Evolutionary conservation across 2,888 invertebrate genomes (phyloP), one percentile per base, ranked within the genome.

Genomic region (Lottia gigantea): DNA sequence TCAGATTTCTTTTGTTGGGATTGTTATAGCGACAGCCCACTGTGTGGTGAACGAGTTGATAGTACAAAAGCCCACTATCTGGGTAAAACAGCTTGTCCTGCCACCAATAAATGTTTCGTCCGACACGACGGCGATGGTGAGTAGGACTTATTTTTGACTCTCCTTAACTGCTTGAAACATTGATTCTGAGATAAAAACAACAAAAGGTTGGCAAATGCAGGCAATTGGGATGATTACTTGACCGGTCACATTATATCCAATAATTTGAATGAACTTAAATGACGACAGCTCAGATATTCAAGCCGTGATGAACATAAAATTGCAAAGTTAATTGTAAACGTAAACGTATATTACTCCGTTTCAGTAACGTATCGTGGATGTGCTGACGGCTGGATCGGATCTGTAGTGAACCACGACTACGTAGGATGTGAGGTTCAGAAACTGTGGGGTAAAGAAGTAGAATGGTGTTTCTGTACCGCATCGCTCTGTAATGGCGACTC

Each of bases 311-410:
- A n/a, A n/a, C n/a, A n/a, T n/a, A n/a, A n/a, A n/a, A n/a, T n/a
- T n/a, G n/a, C n/a, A n/a, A n/a, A n/a, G n/a, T n/a, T n/a, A n/a
- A n/a, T n/a, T n/a, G n/a, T n/a, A n/a, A n/a, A n/a, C n/a, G n/a
- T n/a, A n/a, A n/a, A n/a, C n/a, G n/a, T n/a, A n/a, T n/a, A n/a
- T n/a, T n/a, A 11, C 15, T 12, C 23, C 8, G 23, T 55, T 55
- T 47, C 72, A 80, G 80, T 77, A 49, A 70, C 73, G 1, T 80
- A 80, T 67, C 74, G 80, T 2, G 80, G 80, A 2, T 80, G 80
- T 71, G 79, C 76, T 49, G 80, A 80, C 70, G 80, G 80, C 3
- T 80, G 80, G 80, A 71, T 67, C 65, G 72, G 70, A 68, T 79
- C 77, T 46, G 67, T 65, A 15, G 69, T 79, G 31, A 64, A 69